A percentile compares a stretch with the other conserved stretches of the same genome.
These are phyloP conservation scores for Colinus virginianus DNA, from an alignment of 2,113 vertebrate species.

Conservation along the genomic window DNA sequence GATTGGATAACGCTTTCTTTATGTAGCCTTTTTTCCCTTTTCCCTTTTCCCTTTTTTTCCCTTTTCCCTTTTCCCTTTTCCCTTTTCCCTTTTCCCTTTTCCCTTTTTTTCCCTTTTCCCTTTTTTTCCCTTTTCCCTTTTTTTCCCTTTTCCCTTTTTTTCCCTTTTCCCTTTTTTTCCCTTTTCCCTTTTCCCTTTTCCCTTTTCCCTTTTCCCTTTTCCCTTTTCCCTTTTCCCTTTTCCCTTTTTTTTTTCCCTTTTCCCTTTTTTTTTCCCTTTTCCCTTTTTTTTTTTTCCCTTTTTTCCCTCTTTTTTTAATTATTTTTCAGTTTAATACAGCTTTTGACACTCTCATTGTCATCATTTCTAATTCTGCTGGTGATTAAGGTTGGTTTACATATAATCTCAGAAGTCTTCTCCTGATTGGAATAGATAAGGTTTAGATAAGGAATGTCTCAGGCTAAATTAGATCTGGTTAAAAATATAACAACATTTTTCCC, in stretches of 20 bases:
- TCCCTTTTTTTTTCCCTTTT: too few species aligned
- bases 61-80: too few species aligned
- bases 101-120: not conserved
- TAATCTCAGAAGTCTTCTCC: not conserved
- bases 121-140: too few species aligned
- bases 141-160: too few species aligned
- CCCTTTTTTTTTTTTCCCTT: too few species aligned
- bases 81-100: too few species aligned
- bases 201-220: too few species aligned
- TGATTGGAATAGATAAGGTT: not conserved
- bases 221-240: too few species aligned
- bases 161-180: too few species aligned
- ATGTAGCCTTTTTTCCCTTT: not conserved
- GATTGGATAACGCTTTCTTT: not conserved
- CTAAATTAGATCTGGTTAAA: not conserved
- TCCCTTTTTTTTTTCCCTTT: too few species aligned
- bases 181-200: too few species aligned
- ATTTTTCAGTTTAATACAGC: not conserved
- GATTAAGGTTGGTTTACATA: conserved; percentile 4
- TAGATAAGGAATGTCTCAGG: conserved; percentile 19
- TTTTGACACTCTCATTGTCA: not conserved
- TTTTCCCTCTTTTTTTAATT: not conserved
- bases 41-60: too few species aligned
- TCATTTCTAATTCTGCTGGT: not conserved
- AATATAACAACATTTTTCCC: not conserved